Evolutionary conservation across 2,888 invertebrate species (phyloP), one percentile per base, ranked within the genome.

Genomic region (Acrocyrtus sp.): DNA sequence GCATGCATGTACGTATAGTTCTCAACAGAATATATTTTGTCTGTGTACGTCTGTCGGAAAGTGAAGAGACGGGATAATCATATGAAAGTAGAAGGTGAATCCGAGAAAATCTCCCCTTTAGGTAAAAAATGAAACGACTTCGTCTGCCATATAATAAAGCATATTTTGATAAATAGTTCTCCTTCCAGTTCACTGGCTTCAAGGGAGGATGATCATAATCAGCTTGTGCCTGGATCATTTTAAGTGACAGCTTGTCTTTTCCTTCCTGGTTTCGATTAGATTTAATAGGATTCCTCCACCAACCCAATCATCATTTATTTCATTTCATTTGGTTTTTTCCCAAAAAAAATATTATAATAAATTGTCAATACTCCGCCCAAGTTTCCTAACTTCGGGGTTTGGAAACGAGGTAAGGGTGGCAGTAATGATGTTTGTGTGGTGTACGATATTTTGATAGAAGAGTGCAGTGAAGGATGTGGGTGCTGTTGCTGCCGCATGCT

Each of bases 181-280:
- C 45, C 48, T 58, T 67, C 47, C 39, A 29, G 51, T 43, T 51
- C 43, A 34, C 3, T 58, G 22, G 12, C 47, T 19, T 47, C 17
- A 15, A 17, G 17, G 15, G 34, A 58, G 12, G 39, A 67, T 60
- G 58, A 58, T 60, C n/a, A 45, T 67, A 39, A 60, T 68, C 45
- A 29, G 24, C 60, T 50, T 61, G 39, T 39, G 61, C 61, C 19
- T 39, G 39, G 68, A 61, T 68, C 61, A 60, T 68, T 68, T 60
- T 68, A 68, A 68, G 68, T 68, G 68, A 68, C 68, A 68, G 68
- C 60, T 53, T 27, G 48, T 60, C 60, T 53, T 60, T 4, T 26
- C 39, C n/a, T 45, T 58, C 45, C 51, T 51, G 29, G 51, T 41
- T 54, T 50, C 60, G 60, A 68, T 68, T 68, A 68, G 12, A 29